These are phyloP conservation scores for Passerina amoena DNA, from an alignment of 2,113 vertebrate genomes.

Conservation along the genomic window DNA sequence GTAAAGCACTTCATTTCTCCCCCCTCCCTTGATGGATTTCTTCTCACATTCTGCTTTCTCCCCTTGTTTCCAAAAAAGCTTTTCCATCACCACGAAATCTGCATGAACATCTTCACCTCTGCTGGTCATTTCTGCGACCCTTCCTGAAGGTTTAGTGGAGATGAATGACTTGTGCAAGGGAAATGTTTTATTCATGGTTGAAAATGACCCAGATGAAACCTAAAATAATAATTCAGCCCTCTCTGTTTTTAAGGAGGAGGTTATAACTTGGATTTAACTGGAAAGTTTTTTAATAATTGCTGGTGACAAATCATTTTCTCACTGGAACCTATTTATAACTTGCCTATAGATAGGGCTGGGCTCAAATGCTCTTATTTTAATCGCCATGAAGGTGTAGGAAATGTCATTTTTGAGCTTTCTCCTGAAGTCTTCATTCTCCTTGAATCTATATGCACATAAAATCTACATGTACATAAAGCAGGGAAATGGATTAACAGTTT, in stretches of 20 bases:
- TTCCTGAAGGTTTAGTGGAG: neutral
- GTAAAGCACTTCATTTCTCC: neutral
- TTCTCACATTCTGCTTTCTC: neutral
- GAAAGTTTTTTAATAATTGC: neutral
- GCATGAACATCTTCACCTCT: conserved; percentile 26
- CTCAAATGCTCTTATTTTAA: neutral
- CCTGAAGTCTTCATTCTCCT: neutral
- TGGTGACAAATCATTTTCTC: neutral
- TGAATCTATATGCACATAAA: neutral
- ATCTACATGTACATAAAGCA: neutral
- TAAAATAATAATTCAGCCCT: conserved; percentile 32
- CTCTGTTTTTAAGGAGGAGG: neutral
- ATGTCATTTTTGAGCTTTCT: neutral
- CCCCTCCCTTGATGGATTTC: neutral
- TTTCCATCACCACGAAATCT: conserved; percentile 13
- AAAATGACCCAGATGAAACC: conserved; percentile 41
- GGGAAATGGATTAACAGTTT: neutral
- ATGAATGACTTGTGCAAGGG: neutral
- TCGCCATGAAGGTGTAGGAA: neutral
- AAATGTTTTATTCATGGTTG: conserved; percentile 61
- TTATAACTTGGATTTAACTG: neutral
- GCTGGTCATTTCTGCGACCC: conserved; percentile 20
- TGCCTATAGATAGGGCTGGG: neutral
- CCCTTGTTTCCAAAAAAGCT: neutral
- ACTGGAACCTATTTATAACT: neutral